phyloP scores from a whole-genome alignment of 2,888 invertebrate species.

The Pharmacophagus antenor region DNA sequence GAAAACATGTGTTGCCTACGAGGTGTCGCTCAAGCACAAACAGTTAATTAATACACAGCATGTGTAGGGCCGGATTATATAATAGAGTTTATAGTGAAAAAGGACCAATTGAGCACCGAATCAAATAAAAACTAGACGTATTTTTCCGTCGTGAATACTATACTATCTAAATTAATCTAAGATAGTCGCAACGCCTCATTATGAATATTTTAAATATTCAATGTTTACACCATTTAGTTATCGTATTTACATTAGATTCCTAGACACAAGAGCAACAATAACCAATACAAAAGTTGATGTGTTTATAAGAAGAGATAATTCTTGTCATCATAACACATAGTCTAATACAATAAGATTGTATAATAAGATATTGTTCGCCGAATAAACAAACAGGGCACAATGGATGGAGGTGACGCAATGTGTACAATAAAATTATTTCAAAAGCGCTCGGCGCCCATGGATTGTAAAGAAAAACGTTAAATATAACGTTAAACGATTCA shows the following conservation, averaged over 20 bases:
- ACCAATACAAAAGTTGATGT: not conserved
- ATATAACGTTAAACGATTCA: no score
- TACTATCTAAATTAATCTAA: no score
- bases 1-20: no score
- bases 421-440: no score
- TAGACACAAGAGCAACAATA: not conserved
- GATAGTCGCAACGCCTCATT: not conserved
- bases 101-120: no score
- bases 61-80: no score
- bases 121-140: no score
- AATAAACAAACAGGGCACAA: constrained; percentile 6
- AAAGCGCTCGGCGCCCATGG: not conserved
- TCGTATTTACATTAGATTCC: not conserved
- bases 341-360: constrained; percentile 16
- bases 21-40: no score
- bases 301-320: constrained; percentile 1
- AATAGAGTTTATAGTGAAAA: no score
- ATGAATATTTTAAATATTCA: not conserved
- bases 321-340: constrained; percentile 3
- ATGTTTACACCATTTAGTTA: not conserved
- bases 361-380: constrained; percentile 3
- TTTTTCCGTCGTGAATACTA: no score
- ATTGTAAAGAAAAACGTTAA: no score
- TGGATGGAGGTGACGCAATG: constrained; percentile 10
- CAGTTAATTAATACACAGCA: no score